A percentile compares a stretch with the other conserved stretches of the same genome.
Conservation (phyloP, 2,888 invertebrate genomes). For the Nineta flava region DNA sequence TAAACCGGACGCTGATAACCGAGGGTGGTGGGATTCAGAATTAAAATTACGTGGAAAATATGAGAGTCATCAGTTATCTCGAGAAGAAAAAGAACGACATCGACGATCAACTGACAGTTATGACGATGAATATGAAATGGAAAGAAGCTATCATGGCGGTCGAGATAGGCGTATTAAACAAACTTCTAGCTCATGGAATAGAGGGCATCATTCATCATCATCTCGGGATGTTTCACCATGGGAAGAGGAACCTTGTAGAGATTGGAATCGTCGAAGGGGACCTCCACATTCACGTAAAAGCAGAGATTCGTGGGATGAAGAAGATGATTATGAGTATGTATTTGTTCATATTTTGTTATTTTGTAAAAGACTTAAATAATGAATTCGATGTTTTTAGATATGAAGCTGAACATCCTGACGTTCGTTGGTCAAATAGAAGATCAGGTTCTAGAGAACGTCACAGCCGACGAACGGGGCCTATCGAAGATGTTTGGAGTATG, state of each 20-base stretch:
- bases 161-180: slow-evolving; percentile 18
- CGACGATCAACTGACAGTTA: slow-evolving; percentile 26
- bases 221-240: slow-evolving; percentile 66
- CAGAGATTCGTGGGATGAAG: slow-evolving; percentile 43
- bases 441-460: slow-evolving; percentile 27
- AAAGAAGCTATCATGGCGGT: slow-evolving; percentile 14
- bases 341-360: neutral
- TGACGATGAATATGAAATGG: slow-evolving; percentile 25
- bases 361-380: neutral
- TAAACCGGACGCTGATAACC: slow-evolving; percentile 23
- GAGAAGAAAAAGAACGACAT: slow-evolving; percentile 7
- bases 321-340: slow-evolving; percentile 50
- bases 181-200: slow-evolving; percentile 10
- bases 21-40: slow-evolving; percentile 29
- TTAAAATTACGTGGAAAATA: neutral
- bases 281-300: neutral
- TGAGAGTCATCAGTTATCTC: slow-evolving; percentile 7
- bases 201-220: slow-evolving; percentile 40
- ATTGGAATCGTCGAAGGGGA: slow-evolving; percentile 27
- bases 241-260: slow-evolving; percentile 47
- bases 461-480: slow-evolving; percentile 18
- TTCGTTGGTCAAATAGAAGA: slow-evolving; percentile 23
- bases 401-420: slow-evolving; percentile 18
- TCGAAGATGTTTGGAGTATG: slow-evolving; percentile 18
- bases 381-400: slow-evolving; percentile 17